Evolutionary conservation across 2,888 invertebrate genomes (phyloP), one percentile per base, ranked within the genome.

Genomic region (Limulus polyphemus): DNA sequence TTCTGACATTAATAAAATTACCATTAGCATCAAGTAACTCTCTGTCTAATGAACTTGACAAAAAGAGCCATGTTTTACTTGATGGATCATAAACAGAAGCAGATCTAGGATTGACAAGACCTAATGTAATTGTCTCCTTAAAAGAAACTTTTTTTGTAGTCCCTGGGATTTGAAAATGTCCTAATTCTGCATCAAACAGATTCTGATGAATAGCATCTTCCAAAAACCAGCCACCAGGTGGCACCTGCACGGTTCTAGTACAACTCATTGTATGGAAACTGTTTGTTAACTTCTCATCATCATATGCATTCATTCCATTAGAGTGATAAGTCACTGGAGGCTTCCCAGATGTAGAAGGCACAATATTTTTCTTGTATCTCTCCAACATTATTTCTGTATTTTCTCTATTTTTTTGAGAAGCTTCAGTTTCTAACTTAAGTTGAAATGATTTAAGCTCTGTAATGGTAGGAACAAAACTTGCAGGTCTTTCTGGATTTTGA

Each of bases 111-210:
- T 97, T 93, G 61, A 98, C 81, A 68, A 97, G 84, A 73, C 88
- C 85, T 64, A 90, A 80, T 71, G 85, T 84, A 55, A 97, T 81
- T 70, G 94, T 90, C 75, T 94, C 93, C 75, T 88, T 85, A 69
- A 95, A 86, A 64, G 87, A 86, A 56, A 91, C 83, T 60, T 87
- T 78, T 69, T 90, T 81, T 74, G 92, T 91, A 10, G 92, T 90
- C 13, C 87, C 87, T 2, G 90, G 89, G 67, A 95, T 88, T 14
- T 84, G 83, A 71, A 95, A 90, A 49, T 88, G 78, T 3, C 97
- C 95, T 1, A 83, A 84, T 0, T 82, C 79, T 1, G 93, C 86
- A 76, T 95, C 88, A 70, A 94, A 88, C 3, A 90, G 76, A 60
- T 84, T 85, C 73, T 86, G 84, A 52, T 86, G 81, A 67, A 95